A percentile compares a stretch with the other conserved stretches of the same genome.
Conservation (phyloP, 2,888 invertebrate species). For the Cryptosula pallasiana region DNA sequence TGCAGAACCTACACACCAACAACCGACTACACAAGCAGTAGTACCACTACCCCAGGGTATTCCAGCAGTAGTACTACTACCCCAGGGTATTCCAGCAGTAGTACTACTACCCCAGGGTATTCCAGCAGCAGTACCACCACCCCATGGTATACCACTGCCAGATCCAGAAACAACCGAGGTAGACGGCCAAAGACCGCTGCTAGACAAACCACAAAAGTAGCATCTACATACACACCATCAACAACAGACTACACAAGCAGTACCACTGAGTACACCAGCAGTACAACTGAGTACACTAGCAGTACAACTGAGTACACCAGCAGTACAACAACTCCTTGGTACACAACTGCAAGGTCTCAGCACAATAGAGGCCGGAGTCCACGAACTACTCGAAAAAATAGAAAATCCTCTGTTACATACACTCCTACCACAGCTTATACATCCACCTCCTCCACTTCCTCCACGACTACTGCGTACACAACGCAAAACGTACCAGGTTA, state of each 20-base stretch:
- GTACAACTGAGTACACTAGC: not conserved
- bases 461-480: not conserved
- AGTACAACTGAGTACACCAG: not conserved
- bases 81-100: not conserved
- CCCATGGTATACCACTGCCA: not conserved
- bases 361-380: no score
- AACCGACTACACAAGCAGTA: not conserved
- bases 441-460: not conserved
- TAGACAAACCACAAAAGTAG: not conserved
- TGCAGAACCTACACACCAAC: slow-evolving; percentile 20
- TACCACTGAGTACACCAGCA: not conserved
- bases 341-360: no score
- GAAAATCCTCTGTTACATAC: no score
- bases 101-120: not conserved
- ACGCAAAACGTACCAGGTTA: no score
- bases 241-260: not conserved
- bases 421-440: not conserved
- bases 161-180: not conserved
- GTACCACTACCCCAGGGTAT: not conserved
- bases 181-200: not conserved
- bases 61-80: not conserved
- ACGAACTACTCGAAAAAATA: no score
- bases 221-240: not conserved
- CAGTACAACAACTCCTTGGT: no score
- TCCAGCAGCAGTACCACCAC: not conserved